phyloP scores from a whole-genome alignment of 2,113 vertebrate species.

The Sceloporus undulatus region DNA sequence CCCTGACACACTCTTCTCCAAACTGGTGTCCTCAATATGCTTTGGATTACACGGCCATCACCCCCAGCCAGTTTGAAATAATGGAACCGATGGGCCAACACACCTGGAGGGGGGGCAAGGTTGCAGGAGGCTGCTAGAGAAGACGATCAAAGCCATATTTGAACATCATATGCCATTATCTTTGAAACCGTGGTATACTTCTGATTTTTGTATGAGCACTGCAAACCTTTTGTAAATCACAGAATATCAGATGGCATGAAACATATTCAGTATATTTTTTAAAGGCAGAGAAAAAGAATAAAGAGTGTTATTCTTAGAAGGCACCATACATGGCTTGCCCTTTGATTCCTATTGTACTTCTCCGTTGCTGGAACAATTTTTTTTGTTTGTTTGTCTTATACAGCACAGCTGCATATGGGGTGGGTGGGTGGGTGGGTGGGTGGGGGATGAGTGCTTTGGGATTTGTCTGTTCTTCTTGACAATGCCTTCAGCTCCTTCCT shows the following conservation, averaged over 20 bases:
- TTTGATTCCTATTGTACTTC: conserved; percentile 75
- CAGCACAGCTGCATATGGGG: conserved; percentile 72
- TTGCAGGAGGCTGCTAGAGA: not conserved
- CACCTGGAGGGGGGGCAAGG: not conserved
- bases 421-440: conserved; percentile 1
- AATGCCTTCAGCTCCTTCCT: conserved; percentile 71
- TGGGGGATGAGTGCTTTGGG: conserved; percentile 61
- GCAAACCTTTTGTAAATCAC: conserved; percentile 32
- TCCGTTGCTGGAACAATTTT: conserved; percentile 64
- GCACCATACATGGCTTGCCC: conserved; percentile 55
- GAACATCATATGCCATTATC: conserved; percentile 36
- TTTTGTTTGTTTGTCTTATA: conserved; percentile 67
- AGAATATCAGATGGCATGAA: conserved; percentile 38
- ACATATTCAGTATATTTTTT: conserved; percentile 57
- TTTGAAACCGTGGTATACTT: not conserved
- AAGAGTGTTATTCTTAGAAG: conserved; percentile 72
- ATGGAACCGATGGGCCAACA: no score
- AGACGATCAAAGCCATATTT: conserved; percentile 40
- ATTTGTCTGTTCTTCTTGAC: conserved; percentile 69
- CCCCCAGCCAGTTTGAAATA: not conserved
- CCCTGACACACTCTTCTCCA: not conserved
- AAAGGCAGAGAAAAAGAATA: conserved; percentile 52
- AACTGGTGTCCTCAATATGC: no score
- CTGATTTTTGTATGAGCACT: conserved; percentile 41
- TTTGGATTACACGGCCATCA: not conserved